Conservation (phyloP, 2,888 invertebrate species). For the Diogma glabrata region DNA sequence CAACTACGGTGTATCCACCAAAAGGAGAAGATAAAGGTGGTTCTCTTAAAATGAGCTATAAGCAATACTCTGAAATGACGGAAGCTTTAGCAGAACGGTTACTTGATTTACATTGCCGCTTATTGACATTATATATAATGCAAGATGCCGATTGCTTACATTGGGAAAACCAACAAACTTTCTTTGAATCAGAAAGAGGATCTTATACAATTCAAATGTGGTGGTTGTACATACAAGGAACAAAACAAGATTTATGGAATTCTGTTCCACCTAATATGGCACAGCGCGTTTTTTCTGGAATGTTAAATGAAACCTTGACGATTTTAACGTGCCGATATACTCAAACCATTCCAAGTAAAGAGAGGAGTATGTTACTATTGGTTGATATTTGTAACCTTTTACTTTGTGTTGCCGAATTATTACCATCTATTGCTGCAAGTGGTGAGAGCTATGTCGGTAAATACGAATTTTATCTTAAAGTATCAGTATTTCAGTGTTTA, state of each 20-base stretch:
- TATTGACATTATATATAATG: conserved; percentile 65
- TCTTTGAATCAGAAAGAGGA: conserved; percentile 62
- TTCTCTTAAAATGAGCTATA: conserved; percentile 44
- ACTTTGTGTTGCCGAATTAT: conserved; percentile 58
- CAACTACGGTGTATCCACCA: conserved; percentile 31
- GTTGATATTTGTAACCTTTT: conserved; percentile 67
- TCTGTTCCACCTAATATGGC: conserved; percentile 84
- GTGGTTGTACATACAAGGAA: conserved; percentile 80
- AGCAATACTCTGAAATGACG: conserved; percentile 69
- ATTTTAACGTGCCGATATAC: conserved; percentile 70
- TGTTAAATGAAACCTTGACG: conserved; percentile 74
- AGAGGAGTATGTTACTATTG: conserved; percentile 45
- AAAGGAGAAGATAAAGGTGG: conserved; percentile 36
- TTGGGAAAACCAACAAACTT: conserved; percentile 54
- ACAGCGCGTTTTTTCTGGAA: conserved; percentile 71
- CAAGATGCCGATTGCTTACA: conserved; percentile 71
- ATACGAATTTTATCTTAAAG: conserved; percentile 10
- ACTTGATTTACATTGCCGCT: conserved; percentile 65
- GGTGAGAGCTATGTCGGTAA: conserved; percentile 42
- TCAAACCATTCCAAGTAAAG: conserved; percentile 55
- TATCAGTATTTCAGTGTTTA: no score
- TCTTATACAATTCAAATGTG: conserved; percentile 78
- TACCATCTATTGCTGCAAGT: conserved; percentile 54
- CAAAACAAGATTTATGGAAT: conserved; percentile 70
- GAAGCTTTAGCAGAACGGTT: conserved; percentile 75